Base-by-base conservation (phyloP, 2,888 invertebrate genomes). In the Atrina japonica region DNA sequence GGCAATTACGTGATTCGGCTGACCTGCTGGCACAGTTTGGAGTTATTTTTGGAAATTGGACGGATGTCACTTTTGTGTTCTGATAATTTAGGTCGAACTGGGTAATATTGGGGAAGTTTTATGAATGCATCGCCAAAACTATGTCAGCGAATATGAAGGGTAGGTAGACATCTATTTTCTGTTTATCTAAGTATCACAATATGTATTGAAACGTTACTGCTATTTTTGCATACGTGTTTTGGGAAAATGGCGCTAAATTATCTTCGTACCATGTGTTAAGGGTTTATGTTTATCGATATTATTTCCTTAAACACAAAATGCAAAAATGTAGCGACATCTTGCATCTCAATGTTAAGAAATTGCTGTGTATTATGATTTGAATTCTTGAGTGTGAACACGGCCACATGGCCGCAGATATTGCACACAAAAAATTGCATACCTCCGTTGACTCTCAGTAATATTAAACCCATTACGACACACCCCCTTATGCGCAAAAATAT, bases 41-140 rank as follows among this genome's bases (percentile, higher is more conserved):
- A 75, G 79, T 83, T 84, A 84, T 85, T 85, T 85, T 84, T 83
- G 84, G 82, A 83, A 77, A 30, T 66, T 67, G 77, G 75, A 79
- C 82, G 81, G 82, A 83, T 82, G 78, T 78, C 74, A 74, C 78
- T 74, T 79, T 78, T 83, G 76, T 80, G 79, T 78, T 70, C 77
- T 78, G 74, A 77, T 78, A 82, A 82, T 83, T 83, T 80, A 78
- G 83, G 82, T 82, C 82, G 83, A 76, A 75, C 74, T 77, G 79
- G 80, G 78, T 80, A 77, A 81, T 82, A 71, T 77, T 82, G 77
- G 83, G 84, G 78, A 81, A 82, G 71, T 74, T 82, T 76, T 76
- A 82, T 80, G 83, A 80, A 77, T 75, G 78, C 68, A 73, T 76
- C 67, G 73, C 71, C 76, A 70, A 78, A 73, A 75, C 71, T 58